Base-by-base conservation (phyloP, 2,113 vertebrate species). In the Muntiacus reevesi region DNA sequence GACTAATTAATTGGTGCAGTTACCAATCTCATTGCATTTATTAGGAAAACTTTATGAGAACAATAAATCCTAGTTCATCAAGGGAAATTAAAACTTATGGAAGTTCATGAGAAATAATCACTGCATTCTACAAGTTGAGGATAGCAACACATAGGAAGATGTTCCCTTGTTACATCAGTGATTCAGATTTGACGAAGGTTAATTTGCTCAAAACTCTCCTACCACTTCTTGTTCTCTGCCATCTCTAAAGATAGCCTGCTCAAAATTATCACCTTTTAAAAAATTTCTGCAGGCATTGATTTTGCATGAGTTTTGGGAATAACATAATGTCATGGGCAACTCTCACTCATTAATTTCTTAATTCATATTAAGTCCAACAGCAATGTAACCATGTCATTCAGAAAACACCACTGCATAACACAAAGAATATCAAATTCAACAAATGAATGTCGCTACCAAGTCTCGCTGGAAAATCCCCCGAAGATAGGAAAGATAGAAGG, bases 11-110 rank as follows among this genome's bases (percentile, higher is more conserved):
- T 97, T 98, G 82, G 95, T 28, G 23, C 89, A 97, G 83, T 97
- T 93, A 93, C 83, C 89, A 97, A 96, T 95, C 60, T 96, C 40
- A 47, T 17, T 96, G n/a, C 62, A 89, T 96, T 97, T 98, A 97
- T 98, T 98, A 97, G 95, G 86, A 97, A 98, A 97, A 98, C 36
- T 97, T 98, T 97, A 96, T 97, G 93, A 98, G 93, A 91, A 97
- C 94, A 98, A 97, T 93, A 98, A 98, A 97, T 97, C 89, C 97
- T 67, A 55, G 30, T 90, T 95, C 89, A 98, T 97, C 98, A 97
- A 62, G 97, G 97, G 93, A 98, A 98, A 98, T 98, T 97, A 97
- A 98, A 98, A 92, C 74, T 93, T 97, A 91, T 43, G 16, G 47
- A 97, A 97, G 71, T 85, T 87, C 13, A 4, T 96, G 60, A 83